These are phyloP conservation scores for Pseudomyrmex dendroicus DNA, from an alignment of 1,140 invertebrate species.

Conservation along the genomic window DNA sequence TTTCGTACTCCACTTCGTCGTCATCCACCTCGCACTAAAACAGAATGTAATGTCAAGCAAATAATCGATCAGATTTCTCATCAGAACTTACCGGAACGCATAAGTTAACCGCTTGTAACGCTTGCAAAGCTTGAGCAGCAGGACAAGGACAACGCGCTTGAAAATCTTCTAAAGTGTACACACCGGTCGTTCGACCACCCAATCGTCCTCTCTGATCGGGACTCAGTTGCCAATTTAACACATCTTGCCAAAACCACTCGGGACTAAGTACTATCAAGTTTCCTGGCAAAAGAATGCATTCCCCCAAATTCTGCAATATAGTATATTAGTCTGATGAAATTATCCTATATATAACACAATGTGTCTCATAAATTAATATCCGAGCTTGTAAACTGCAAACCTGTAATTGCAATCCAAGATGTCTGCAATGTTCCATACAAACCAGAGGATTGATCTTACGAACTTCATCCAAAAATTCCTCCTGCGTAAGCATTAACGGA, in stretches of 20 bases:
- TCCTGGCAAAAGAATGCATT: slow-evolving; percentile 83
- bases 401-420: slow-evolving; percentile 82
- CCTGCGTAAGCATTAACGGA: slow-evolving; percentile 79
- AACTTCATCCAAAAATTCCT: slow-evolving; percentile 81
- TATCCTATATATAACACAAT: neutral
- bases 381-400: slow-evolving; percentile 58
- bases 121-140: slow-evolving; percentile 89
- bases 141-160: slow-evolving; percentile 91
- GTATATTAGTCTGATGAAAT: neutral
- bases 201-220: slow-evolving; percentile 87
- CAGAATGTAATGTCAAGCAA: neutral
- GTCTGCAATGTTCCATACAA: slow-evolving; percentile 81
- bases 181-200: slow-evolving; percentile 89
- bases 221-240: slow-evolving; percentile 90
- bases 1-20: slow-evolving; percentile 91
- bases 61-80: slow-evolving; percentile 6
- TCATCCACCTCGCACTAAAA: slow-evolving; percentile 90
- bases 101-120: slow-evolving; percentile 89
- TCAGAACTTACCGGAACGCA: slow-evolving; percentile 87
- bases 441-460: slow-evolving; percentile 83
- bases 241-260: slow-evolving; percentile 90
- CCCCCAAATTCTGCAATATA: slow-evolving; percentile 78
- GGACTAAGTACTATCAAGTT: slow-evolving; percentile 91
- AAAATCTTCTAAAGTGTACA: slow-evolving; percentile 92
- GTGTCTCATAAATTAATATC: neutral